Percentiles rank a stretch among this genome's conserved stretches.
Conservation (phyloP, 2,113 vertebrate species). For the Hipposideros armiger region DNA sequence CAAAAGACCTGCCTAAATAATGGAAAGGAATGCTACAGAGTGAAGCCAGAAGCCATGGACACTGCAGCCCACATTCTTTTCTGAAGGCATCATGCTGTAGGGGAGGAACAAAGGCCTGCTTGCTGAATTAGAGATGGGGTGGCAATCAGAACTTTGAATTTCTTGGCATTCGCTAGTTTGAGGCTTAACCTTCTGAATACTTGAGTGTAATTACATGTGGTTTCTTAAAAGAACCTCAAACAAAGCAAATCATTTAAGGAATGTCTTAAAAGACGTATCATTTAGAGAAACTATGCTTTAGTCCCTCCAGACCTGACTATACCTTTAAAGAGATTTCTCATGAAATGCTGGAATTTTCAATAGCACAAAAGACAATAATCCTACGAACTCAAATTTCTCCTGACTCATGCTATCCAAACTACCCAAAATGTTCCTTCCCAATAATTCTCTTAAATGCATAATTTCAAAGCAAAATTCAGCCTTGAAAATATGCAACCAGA, state of each 20-base stretch:
- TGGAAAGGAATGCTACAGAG: slow-evolving; percentile 70
- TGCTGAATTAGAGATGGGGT: slow-evolving; percentile 32
- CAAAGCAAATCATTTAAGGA: slow-evolving; percentile 76
- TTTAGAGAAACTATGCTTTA: slow-evolving; percentile 71
- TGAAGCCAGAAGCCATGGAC: slow-evolving; percentile 56
- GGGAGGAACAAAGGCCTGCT: slow-evolving; percentile 59
- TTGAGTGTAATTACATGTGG: slow-evolving; percentile 79
- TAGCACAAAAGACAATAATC: slow-evolving; percentile 62
- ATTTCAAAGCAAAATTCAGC: slow-evolving; percentile 53
- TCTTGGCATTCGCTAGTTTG: slow-evolving; percentile 56
- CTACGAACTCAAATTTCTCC: slow-evolving; percentile 74
- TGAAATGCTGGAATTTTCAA: slow-evolving; percentile 67
- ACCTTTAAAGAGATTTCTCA: slow-evolving; percentile 71
- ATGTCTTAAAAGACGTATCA: slow-evolving; percentile 69
- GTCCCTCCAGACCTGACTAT: slow-evolving; percentile 59
- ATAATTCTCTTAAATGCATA: slow-evolving; percentile 37
- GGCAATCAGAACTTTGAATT: slow-evolving; percentile 63
- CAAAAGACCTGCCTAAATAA: slow-evolving; percentile 73
- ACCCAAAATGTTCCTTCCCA: slow-evolving; percentile 32
- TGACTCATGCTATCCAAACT: slow-evolving; percentile 59
- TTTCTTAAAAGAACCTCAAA: slow-evolving; percentile 77
- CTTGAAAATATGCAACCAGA: slow-evolving; percentile 21
- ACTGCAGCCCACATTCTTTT: slow-evolving; percentile 54
- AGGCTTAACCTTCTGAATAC: slow-evolving; percentile 79
- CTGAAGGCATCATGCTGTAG: slow-evolving; percentile 45